A percentile compares a stretch with the other conserved stretches of the same genome.
phyloP scores from a whole-genome alignment of 2,797 vertebrate species.

The Macropus fuliginosus region DNA sequence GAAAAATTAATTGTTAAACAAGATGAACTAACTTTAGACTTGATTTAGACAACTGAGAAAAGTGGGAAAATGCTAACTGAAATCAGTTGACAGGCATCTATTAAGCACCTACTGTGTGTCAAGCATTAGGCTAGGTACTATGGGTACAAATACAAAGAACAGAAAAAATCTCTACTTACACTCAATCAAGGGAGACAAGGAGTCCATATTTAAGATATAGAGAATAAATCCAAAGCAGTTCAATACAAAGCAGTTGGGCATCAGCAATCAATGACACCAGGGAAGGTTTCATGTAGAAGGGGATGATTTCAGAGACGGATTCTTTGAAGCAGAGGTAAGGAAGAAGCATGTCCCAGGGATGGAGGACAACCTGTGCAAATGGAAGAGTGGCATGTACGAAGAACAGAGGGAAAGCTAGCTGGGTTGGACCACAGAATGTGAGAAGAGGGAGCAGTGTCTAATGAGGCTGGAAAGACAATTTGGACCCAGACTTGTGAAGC shows the following conservation, averaged over 20 bases:
- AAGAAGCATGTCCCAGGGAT: not conserved
- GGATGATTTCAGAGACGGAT: not conserved
- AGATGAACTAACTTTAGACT: not conserved
- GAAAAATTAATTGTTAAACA: not conserved
- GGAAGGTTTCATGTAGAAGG: not conserved
- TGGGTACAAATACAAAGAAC: not conserved
- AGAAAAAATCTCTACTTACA: not conserved
- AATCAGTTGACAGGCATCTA: not conserved
- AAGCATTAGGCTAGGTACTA: not conserved
- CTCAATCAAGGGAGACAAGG: not conserved
- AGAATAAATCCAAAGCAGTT: not conserved
- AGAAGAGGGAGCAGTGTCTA: not conserved
- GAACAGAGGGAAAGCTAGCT: not conserved
- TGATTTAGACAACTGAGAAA: not conserved
- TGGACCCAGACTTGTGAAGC: not conserved
- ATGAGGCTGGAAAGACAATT: not conserved
- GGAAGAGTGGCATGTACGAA: not conserved
- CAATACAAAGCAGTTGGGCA: not conserved
- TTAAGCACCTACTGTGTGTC: not conserved
- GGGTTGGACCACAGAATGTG: not conserved
- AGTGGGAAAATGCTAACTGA: not conserved
- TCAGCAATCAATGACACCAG: not conserved
- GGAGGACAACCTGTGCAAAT: not conserved
- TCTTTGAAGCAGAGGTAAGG: not conserved
- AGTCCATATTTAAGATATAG: not conserved